Evolutionary conservation across 2,888 invertebrate genomes (phyloP).

Genomic region (Pharmacophagus antenor): DNA sequence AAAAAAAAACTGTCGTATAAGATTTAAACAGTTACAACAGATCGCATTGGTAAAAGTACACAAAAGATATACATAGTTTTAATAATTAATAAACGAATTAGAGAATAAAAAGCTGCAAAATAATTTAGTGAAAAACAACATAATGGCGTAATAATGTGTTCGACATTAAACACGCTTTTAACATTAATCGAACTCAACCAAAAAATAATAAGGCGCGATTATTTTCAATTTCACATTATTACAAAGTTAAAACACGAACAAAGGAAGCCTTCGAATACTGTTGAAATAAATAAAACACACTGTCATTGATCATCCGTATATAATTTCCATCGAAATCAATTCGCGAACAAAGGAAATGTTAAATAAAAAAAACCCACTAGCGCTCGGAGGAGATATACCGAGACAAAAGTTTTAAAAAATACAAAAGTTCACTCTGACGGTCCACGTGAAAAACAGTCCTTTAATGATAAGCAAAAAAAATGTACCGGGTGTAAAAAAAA

Average conservation of each 20-base stretch:
- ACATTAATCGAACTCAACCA: no score
- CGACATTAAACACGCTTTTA: no score
- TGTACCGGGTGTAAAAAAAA: conserved; percentile 55
- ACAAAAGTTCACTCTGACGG: conserved; percentile 17
- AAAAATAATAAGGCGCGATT: no score
- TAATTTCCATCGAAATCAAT: conserved; percentile 2
- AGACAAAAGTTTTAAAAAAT: conserved; percentile 34
- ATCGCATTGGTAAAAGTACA: no score
- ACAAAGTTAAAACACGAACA: background rate
- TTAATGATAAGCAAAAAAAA: conserved; percentile 47
- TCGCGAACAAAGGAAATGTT: conserved; percentile 28
- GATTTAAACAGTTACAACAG: no score
- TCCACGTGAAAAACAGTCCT: conserved; percentile 26
- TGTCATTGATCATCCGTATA: background rate
- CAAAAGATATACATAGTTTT: no score
- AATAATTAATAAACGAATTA: no score
- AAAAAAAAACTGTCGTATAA: no score
- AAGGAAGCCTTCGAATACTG: background rate
- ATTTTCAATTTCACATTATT: no score
- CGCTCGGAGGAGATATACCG: conserved; percentile 30
- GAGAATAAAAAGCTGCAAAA: no score
- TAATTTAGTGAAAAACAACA: no score
- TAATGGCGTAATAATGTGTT: no score
- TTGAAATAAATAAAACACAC: background rate
- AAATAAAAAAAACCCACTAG: conserved; percentile 29